A percentile compares a stretch with the other conserved stretches of the same genome.
These are phyloP conservation scores for Orthosia gracilis DNA, from an alignment of 2,888 invertebrate species.

Conservation along the genomic window DNA sequence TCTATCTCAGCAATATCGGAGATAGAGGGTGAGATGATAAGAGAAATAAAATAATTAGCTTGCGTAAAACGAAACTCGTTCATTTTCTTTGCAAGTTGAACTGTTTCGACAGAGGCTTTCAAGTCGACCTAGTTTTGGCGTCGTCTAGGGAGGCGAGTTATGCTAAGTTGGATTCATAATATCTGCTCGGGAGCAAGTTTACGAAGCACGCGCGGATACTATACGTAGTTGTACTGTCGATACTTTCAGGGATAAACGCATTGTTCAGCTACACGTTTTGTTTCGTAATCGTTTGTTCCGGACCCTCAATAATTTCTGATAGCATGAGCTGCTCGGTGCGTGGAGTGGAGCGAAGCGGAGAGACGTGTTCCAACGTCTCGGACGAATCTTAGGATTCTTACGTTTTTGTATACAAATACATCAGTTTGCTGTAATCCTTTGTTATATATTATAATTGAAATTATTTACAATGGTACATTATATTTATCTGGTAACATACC, in stretches of 20 bases:
- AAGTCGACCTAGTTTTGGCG: slow-evolving; percentile 10
- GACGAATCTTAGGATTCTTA: neutral
- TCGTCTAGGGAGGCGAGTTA: slow-evolving; percentile 2
- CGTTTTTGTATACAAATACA: slow-evolving; percentile 1
- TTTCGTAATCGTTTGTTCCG: neutral
- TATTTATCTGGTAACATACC: no score
- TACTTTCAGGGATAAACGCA: neutral
- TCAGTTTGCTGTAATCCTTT: neutral
- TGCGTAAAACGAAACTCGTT: neutral
- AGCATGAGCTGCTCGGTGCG: neutral
- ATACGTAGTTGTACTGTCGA: neutral
- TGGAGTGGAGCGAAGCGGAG: no score
- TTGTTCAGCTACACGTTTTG: neutral
- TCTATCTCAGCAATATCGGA: neutral
- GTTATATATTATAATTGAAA: no score
- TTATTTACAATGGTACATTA: no score
- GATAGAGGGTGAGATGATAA: neutral
- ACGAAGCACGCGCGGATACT: neutral
- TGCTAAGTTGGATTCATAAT: slow-evolving; percentile 6
- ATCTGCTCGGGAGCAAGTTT: neutral
- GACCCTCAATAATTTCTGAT: neutral
- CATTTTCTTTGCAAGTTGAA: slow-evolving; percentile 1
- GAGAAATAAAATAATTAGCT: neutral
- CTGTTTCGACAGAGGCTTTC: slow-evolving; percentile 13
- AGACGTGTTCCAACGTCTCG: neutral